A percentile compares a stretch with the other conserved stretches of the same genome.
Evolutionary conservation across 1,140 invertebrate genomes (phyloP).

Genomic region (Drosophila lacteicornis): DNA sequence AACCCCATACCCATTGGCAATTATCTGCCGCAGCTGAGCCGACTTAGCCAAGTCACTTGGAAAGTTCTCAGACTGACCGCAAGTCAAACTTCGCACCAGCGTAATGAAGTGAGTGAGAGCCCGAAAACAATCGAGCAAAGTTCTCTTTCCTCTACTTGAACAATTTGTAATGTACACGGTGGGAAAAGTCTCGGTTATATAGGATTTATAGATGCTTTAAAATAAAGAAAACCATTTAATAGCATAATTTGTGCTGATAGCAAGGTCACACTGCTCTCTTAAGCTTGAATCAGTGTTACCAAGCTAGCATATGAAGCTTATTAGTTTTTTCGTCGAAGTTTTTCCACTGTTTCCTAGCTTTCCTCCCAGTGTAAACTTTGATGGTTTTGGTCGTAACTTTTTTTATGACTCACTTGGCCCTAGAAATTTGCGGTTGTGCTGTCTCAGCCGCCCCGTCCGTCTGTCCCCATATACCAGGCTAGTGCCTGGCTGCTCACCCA

Average conservation of each 20-base stretch:
- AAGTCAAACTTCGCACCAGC: constrained; percentile 28
- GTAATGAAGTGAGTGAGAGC: constrained; percentile 65
- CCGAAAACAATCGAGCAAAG: constrained; percentile 48
- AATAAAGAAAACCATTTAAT: neutral
- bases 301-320: neutral
- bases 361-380: constrained; percentile 36
- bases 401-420: constrained; percentile 63
- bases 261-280: neutral
- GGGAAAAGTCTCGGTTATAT: neutral
- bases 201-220: neutral
- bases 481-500: constrained; percentile 31
- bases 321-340: too few relatives aligned
- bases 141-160: constrained; percentile 18
- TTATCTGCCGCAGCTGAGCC: constrained; percentile 63
- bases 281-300: neutral
- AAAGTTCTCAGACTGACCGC: constrained; percentile 63
- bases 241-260: neutral
- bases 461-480: constrained; percentile 18
- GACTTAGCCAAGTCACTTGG: constrained; percentile 77
- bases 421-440: constrained; percentile 67
- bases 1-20: constrained; percentile 21
- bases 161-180: neutral
- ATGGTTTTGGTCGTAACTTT: constrained; percentile 41
- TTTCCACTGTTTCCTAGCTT: neutral
- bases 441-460: constrained; percentile 21